Conservation (phyloP, 2,888 invertebrate species). For the Poecilobothrus nobilitatus region DNA sequence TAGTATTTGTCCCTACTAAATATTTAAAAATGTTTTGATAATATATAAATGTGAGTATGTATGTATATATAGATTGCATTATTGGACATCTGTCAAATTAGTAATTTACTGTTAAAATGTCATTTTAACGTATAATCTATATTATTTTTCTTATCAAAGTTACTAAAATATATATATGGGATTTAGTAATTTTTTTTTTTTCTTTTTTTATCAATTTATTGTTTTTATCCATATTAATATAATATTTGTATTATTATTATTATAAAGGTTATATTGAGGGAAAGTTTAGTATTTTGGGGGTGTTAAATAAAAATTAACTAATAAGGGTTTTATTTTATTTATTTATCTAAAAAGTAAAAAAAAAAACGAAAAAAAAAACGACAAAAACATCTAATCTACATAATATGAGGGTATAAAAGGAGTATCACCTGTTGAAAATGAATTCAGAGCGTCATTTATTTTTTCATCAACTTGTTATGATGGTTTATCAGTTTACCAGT, state of each 20-base stretch:
- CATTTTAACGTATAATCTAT: neutral
- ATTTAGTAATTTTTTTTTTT: neutral
- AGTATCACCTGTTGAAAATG: slow-evolving; percentile 5
- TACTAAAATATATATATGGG: neutral
- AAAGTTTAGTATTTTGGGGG: too few species aligned
- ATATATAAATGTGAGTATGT: too few species aligned
- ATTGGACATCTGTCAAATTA: neutral
- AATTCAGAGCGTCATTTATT: neutral
- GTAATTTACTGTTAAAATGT: neutral
- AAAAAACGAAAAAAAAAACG: neutral
- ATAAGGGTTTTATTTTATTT: too few species aligned
- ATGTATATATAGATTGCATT: too few species aligned
- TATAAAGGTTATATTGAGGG: too few species aligned
- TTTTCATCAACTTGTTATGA: neutral
- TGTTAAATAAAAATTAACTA: too few species aligned
- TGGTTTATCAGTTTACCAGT: neutral
- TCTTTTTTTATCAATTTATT: neutral
- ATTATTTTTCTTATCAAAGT: neutral
- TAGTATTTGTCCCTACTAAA: too few species aligned
- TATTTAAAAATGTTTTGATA: too few species aligned
- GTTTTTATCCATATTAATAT: neutral
- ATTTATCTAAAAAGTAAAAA: neutral
- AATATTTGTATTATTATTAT: too few species aligned
- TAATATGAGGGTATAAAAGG: slow-evolving; percentile 10
- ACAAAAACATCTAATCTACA: neutral